These are phyloP conservation scores for Chymomyza procnemis DNA, from an alignment of 2,888 invertebrate species.

Conservation along the genomic window DNA sequence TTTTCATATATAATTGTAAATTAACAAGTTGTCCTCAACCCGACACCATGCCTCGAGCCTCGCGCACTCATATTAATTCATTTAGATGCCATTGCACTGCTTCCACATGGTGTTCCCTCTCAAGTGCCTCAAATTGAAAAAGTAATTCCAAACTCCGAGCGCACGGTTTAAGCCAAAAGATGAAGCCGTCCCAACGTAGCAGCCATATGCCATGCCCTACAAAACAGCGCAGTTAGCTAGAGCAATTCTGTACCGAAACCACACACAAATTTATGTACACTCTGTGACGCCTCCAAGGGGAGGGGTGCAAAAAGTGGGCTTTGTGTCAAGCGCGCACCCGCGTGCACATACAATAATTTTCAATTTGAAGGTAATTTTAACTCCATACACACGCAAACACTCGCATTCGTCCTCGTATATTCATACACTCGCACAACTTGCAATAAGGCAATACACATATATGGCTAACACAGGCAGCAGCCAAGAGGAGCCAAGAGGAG, in stretches of 20 bases:
- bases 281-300: conserved; percentile 12
- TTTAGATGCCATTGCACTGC: conserved; percentile 53
- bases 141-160: conserved; percentile 58
- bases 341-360: conserved; percentile 71
- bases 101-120: conserved; percentile 24
- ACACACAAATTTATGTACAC: conserved; percentile 63
- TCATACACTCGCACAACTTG: conserved; percentile 13
- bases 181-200: not conserved
- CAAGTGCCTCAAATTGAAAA: conserved; percentile 64
- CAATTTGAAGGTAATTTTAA: conserved; percentile 71
- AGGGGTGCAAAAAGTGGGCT: conserved; percentile 6
- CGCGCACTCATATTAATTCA: conserved; percentile 52
- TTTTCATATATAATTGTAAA: not conserved
- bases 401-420: not conserved
- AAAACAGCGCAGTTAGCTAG: conserved; percentile 37
- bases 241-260: conserved; percentile 57
- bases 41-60: not conserved
- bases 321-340: conserved; percentile 48
- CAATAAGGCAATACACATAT: conserved; percentile 20
- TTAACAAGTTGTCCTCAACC: not conserved
- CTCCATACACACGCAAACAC: conserved; percentile 26
- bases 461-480: conserved; percentile 27
- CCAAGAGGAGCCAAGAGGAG: conserved; percentile 6
- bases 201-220: not conserved
- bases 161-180: conserved; percentile 38